Evolutionary conservation across 2,113 vertebrate genomes (phyloP), one percentile per base, ranked within the genome.

Genomic region (Oreochromis spilurus): DNA sequence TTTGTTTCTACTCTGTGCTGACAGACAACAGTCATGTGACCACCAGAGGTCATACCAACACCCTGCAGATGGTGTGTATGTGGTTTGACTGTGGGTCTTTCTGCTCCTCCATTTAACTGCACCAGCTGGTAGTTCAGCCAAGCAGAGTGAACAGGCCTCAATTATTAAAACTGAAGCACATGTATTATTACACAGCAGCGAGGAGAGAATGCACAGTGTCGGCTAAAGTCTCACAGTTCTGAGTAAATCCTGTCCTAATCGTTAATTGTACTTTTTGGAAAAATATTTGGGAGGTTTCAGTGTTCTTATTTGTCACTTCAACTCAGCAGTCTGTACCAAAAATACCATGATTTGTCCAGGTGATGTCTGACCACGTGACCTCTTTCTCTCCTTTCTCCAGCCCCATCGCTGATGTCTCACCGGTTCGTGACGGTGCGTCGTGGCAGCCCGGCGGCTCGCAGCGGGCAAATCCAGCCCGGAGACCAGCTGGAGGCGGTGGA

Each of bases 401-500:
- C 94, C 52, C 57, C 92, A 21, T 94, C 96, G 8, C 82, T 96
- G 31, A 89, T 96, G 91, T 95, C 95, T 4, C 96, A 96, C 83
- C 93, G 95, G 7, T 96, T 96, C 1, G 94, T 96, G 86, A 96
- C 96, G 13, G 96, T 96, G 82, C 95, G 95, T 1, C 93, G 95
- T 0, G 96, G 96, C 83, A 97, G 96, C 84, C 96, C 96, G 1
- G 96, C 96, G 3, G 96, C 95, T 0, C 96, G 96, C 34, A 96
- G 96, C 2, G 96, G 94, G 1, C 95, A 94, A 80, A 94, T 97
- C 36, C 96, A 95, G 65, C 96, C 96, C 0, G 96, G 96, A 1
- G 97, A 97, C 91, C 95, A 94, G 88, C 87, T 97, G 93, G 96
- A 96, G 60, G 93, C 91, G 0, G 95, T 96, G 87, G 96, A 96